These are phyloP conservation scores for Psylliodes chrysocephalus DNA, from an alignment of 2,888 invertebrate genomes.

Conservation along the genomic window DNA sequence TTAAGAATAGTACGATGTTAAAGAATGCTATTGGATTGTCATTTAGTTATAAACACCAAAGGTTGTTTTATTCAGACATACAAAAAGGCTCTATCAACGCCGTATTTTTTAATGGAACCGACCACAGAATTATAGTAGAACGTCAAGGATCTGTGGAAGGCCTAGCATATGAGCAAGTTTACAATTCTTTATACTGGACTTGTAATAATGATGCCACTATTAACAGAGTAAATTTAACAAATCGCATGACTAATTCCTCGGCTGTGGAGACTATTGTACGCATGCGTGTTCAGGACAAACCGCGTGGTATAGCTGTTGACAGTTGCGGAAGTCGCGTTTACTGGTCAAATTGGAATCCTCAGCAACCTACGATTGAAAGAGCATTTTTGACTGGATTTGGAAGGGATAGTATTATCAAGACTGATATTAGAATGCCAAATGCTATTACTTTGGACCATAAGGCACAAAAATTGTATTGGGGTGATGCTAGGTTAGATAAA, in stretches of 20 bases:
- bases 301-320: constrained; percentile 86
- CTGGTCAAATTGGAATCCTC: constrained; percentile 93
- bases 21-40: constrained; percentile 88
- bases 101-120: constrained; percentile 82
- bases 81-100: constrained; percentile 85
- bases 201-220: constrained; percentile 83
- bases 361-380: constrained; percentile 83
- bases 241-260: constrained; percentile 61
- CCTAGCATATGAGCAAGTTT: constrained; percentile 77
- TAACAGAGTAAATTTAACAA: constrained; percentile 68
- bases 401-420: constrained; percentile 77
- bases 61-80: constrained; percentile 89
- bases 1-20: constrained; percentile 78
- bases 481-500: constrained; percentile 85
- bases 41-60: constrained; percentile 76
- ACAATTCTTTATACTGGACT: constrained; percentile 85
- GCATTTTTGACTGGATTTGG: constrained; percentile 69
- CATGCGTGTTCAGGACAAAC: constrained; percentile 77
- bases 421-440: constrained; percentile 88
- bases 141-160: constrained; percentile 89
- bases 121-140: constrained; percentile 75
- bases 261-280: constrained; percentile 71
- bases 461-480: constrained; percentile 84
- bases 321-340: constrained; percentile 81
- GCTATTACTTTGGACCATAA: constrained; percentile 81